These are phyloP conservation scores for Chaetodon trifasciatus DNA, from an alignment of 2,797 vertebrate genomes.

Conservation along the genomic window DNA sequence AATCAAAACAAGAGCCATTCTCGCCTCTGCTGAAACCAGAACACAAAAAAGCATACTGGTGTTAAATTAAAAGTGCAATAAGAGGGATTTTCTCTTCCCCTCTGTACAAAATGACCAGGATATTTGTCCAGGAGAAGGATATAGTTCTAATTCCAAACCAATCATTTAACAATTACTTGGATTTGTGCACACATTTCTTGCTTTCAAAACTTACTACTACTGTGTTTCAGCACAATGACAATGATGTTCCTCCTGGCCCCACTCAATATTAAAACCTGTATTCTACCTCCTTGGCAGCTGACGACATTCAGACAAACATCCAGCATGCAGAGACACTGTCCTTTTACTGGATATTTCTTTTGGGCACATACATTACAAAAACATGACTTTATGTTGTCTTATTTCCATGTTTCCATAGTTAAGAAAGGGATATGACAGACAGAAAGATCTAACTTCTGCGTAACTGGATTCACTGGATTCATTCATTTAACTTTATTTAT, in stretches of 20 bases:
- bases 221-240: constrained; percentile 28
- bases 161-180: constrained; percentile 26
- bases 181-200: constrained; percentile 25
- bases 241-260: background rate
- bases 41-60: constrained; percentile 14
- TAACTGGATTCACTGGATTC: constrained; percentile 5
- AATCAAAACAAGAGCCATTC: constrained; percentile 68
- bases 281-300: constrained; percentile 10
- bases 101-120: constrained; percentile 21
- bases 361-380: background rate
- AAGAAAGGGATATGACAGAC: background rate
- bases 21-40: constrained; percentile 26
- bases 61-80: constrained; percentile 53
- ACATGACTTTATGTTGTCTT: background rate
- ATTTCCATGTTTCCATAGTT: background rate
- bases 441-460: constrained; percentile 7
- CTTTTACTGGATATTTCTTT: background rate
- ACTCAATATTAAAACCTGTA: background rate
- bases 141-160: constrained; percentile 22
- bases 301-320: background rate
- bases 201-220: constrained; percentile 4
- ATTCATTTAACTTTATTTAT: too few relatives aligned
- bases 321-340: background rate
- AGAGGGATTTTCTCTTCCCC: constrained; percentile 18
- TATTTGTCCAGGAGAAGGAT: constrained; percentile 13